Evolutionary conservation across 2,113 vertebrate genomes (phyloP), one percentile per base, ranked within the genome.

Genomic region (Ochotona princeps): DNA sequence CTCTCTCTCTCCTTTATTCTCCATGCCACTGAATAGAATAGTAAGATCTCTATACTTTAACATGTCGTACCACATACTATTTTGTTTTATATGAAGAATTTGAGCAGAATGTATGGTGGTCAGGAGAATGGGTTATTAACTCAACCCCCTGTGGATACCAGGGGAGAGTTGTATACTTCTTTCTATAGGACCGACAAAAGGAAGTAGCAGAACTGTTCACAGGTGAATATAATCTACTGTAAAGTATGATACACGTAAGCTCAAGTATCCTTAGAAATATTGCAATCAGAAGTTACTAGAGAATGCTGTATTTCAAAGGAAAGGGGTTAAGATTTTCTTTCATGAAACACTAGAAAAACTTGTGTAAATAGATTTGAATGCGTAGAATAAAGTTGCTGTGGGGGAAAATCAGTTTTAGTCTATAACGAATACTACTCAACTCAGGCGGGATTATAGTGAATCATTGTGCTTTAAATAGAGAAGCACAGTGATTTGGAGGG

Each of bases 271-370:
- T 90, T 32, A 70, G 25, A 73, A 76, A 26, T 44, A 32, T 66
- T 32, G 12, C 79, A 44, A 92, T 83, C 44, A 87, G 49, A 95
- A 89, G 61, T n/a, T 89, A 66, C 47, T 83, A 83, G 49, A 83
- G 73, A 89, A 67, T 6, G 57, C 15, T 75, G 12, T 69, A 78
- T 54, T 95, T 91, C 14, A 87, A 73, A 70, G 44, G 54, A 91
- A 92, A 74, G 63, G 12, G 72, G 87, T 49, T 82, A 76, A 74
- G 51, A 25, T 76, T 69, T 81, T 83, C 54, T 83, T 94, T 91
- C 49, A 89, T 63, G 47, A 17, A 44, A 2, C 18, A 90, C 10
- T n/a, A 49, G 23, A 47, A 44, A 47, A 87, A 12, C 79, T 90
- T 60, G 21, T 49, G 65, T 75, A 65, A 30, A 81, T n/a, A 66